Evolutionary conservation across 2,797 vertebrate genomes (phyloP), one percentile per base, ranked within the genome.

Genomic region (Cottoperca gobio): DNA sequence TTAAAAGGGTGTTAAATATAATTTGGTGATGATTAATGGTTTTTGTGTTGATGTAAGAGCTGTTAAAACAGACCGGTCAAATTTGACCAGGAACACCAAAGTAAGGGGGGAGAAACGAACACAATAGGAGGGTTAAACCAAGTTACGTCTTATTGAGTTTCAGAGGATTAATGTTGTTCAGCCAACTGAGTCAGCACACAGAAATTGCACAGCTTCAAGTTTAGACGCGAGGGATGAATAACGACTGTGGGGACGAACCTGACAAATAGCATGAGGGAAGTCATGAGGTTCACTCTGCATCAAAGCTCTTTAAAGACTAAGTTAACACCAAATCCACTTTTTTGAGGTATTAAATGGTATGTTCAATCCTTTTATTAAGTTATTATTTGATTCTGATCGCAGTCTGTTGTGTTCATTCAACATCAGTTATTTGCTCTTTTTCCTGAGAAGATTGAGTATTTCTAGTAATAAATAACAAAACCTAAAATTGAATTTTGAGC

Each of bases 61-160:
- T n/a, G n/a, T n/a, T n/a, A n/a, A n/a, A n/a, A n/a, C n/a, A n/a
- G n/a, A n/a, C n/a, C n/a, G n/a, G n/a, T n/a, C n/a, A n/a, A n/a
- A n/a, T n/a, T n/a, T n/a, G n/a, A n/a, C n/a, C n/a, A n/a, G n/a
- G n/a, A n/a, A n/a, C n/a, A n/a, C n/a, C n/a, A n/a, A n/a, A n/a
- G n/a, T n/a, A n/a, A n/a, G n/a, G n/a, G n/a, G n/a, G n/a, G n/a
- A n/a, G n/a, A n/a, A n/a, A n/a, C n/a, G n/a, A n/a, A n/a, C n/a
- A n/a, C n/a, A n/a, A n/a, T n/a, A n/a, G n/a, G n/a, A n/a, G n/a
- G n/a, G n/a, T n/a, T n/a, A 58, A 76, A 77, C 55, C 57, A 43
- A 61, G 68, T 46, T 73, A 26, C 14, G 53, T 65, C 61, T 72
- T 76, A 55, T 72, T 77, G 70, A 70, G 37, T 64, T 76, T 50